A percentile compares a stretch with the other conserved stretches of the same genome.
Conservation (phyloP, 2,797 vertebrate genomes). For the Gorsachius magnificus region DNA sequence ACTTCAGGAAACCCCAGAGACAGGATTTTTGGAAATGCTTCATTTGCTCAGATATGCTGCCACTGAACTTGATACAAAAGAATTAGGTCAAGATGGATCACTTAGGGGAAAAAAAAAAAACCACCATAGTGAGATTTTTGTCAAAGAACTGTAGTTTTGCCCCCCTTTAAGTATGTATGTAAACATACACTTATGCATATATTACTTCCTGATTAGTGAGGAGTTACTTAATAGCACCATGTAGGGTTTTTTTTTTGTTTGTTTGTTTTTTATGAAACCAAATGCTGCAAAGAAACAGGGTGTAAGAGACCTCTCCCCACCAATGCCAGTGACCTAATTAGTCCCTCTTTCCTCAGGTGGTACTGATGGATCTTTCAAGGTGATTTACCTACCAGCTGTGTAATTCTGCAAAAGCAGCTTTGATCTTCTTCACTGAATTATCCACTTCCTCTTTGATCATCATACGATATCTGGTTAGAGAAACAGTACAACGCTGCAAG, state of each 20-base stretch:
- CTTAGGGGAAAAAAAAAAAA: neutral
- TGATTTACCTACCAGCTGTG: conserved; percentile 77
- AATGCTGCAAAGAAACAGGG: neutral
- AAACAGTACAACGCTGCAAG: conserved; percentile 82
- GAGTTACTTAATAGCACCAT: neutral
- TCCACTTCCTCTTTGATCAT: conserved; percentile 84
- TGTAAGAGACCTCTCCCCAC: neutral
- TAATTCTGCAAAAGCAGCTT: conserved; percentile 81
- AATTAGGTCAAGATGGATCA: neutral
- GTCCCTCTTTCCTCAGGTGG: neutral
- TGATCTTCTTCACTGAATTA: conserved; percentile 83
- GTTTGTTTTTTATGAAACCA: neutral
- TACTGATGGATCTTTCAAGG: neutral
- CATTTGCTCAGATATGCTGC: neutral
- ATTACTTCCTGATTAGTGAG: neutral
- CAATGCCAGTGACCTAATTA: neutral
- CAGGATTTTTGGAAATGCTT: neutral
- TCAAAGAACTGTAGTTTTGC: neutral
- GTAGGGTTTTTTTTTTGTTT: too few relatives aligned
- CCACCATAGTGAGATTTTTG: neutral
- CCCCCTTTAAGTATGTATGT: neutral
- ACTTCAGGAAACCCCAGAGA: neutral
- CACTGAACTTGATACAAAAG: neutral
- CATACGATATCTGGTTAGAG: conserved; percentile 79
- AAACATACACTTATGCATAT: neutral